A percentile compares a stretch with the other conserved stretches of the same genome.
Conservation (phyloP, 1,140 invertebrate species). For the Drosophila nikananu region DNA sequence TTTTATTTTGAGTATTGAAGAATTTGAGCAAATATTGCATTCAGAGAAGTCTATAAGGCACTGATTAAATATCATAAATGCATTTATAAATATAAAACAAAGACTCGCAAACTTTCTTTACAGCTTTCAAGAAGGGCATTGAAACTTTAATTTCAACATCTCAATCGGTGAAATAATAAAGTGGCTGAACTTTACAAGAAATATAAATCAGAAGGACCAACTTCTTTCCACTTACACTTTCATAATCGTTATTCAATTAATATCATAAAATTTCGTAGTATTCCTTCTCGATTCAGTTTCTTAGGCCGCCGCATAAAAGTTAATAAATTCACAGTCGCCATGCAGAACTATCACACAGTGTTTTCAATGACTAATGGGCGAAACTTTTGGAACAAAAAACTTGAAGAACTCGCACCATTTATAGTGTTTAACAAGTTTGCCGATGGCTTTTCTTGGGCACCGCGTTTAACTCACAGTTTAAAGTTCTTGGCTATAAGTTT, state of each 20-base stretch:
- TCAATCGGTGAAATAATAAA: constrained; percentile 8
- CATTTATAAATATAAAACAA: no score
- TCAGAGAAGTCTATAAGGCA: background rate
- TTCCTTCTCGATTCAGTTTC: constrained; percentile 7
- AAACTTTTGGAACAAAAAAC: constrained; percentile 60
- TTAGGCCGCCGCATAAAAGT: constrained; percentile 19
- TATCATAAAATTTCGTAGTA: constrained; percentile 14
- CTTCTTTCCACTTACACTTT: constrained; percentile 37
- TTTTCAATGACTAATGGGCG: constrained; percentile 61
- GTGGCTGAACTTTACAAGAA: constrained; percentile 10
- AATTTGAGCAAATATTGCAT: background rate
- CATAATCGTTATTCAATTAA: constrained; percentile 50
- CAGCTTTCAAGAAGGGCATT: background rate
- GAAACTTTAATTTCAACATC: constrained; percentile 23
- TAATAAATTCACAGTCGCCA: constrained; percentile 15
- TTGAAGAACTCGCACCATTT: constrained; percentile 38
- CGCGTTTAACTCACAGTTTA: constrained; percentile 14
- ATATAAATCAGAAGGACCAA: constrained; percentile 31
- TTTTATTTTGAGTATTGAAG: background rate
- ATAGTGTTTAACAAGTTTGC: constrained; percentile 57
- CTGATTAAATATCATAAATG: no score
- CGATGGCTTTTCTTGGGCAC: constrained; percentile 26
- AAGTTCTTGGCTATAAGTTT: constrained; percentile 46
- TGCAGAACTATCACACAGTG: constrained; percentile 35
- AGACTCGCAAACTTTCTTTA: background rate